phyloP scores from a whole-genome alignment of 2,888 invertebrate genomes.

The Cataglyphis albicans region DNA sequence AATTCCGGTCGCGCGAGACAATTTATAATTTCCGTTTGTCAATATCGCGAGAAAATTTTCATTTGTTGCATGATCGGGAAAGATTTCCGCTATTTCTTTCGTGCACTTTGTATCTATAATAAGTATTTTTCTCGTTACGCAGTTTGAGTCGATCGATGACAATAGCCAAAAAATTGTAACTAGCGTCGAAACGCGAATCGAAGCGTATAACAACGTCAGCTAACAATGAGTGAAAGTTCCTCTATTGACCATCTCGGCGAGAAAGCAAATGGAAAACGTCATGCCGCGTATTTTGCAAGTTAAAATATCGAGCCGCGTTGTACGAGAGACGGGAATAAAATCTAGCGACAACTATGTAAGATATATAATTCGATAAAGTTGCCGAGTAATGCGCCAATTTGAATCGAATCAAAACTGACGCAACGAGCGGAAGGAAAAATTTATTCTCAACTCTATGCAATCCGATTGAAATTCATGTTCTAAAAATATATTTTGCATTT shows the following conservation, averaged over 20 bases:
- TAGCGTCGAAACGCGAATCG: constrained; percentile 55
- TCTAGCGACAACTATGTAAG: neutral
- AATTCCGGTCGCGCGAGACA: constrained; percentile 38
- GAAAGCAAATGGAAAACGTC: constrained; percentile 73
- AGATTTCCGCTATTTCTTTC: neutral
- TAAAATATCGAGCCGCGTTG: constrained; percentile 48
- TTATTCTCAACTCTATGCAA: neutral
- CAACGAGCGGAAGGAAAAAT: neutral
- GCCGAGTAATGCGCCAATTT: neutral
- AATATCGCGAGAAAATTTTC: neutral
- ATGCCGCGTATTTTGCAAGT: constrained; percentile 50
- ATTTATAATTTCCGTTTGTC: constrained; percentile 43
- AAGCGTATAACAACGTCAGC: constrained; percentile 64
- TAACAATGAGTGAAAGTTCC: constrained; percentile 73
- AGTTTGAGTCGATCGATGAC: constrained; percentile 1
- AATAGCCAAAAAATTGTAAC: constrained; percentile 11
- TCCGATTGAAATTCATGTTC: neutral
- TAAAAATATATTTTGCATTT: neutral
- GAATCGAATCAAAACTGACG: constrained; percentile 6
- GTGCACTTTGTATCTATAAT: neutral
- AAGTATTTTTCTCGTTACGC: neutral
- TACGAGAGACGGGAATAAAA: constrained; percentile 50
- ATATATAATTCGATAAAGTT: neutral
- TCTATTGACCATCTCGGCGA: constrained; percentile 44
- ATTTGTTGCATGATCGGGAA: constrained; percentile 18